Evolutionary conservation across 2,888 invertebrate genomes (phyloP).

Genomic region (Atethmia centrago): DNA sequence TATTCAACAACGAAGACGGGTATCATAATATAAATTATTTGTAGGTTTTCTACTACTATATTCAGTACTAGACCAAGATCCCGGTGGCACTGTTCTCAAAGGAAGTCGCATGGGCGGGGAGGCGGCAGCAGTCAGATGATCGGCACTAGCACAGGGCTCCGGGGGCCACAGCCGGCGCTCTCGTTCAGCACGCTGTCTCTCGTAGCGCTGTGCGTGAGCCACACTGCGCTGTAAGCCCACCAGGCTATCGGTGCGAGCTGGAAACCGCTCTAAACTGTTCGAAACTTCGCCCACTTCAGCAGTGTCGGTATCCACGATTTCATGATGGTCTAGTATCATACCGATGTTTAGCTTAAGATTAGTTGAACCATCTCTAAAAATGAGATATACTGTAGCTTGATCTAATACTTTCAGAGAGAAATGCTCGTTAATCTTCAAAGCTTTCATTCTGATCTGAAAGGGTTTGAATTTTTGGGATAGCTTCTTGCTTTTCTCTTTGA

Average conservation of each 20-base stretch:
- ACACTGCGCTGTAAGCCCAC: constrained; percentile 80
- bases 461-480: constrained; percentile 82
- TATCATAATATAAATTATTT: constrained; percentile 76
- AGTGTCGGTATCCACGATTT: constrained; percentile 85
- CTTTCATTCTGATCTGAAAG: constrained; percentile 87
- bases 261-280: constrained; percentile 73
- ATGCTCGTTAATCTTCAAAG: constrained; percentile 84
- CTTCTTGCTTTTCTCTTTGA: constrained; percentile 85
- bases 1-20: constrained; percentile 71
- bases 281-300: constrained; percentile 78
- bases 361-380: constrained; percentile 82
- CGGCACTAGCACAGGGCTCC: constrained; percentile 72
- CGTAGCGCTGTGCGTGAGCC: constrained; percentile 76
- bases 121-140: constrained; percentile 72
- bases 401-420: constrained; percentile 85
- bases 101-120: constrained; percentile 69
- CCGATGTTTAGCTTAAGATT: constrained; percentile 85
- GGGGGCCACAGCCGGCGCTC: constrained; percentile 73
- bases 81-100: constrained; percentile 65
- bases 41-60: constrained; percentile 72
- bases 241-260: constrained; percentile 81
- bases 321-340: constrained; percentile 89
- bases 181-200: constrained; percentile 74
- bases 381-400: constrained; percentile 83
- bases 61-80: constrained; percentile 31